Conservation (phyloP, 2,888 invertebrate species). For the Selenia dentaria region DNA sequence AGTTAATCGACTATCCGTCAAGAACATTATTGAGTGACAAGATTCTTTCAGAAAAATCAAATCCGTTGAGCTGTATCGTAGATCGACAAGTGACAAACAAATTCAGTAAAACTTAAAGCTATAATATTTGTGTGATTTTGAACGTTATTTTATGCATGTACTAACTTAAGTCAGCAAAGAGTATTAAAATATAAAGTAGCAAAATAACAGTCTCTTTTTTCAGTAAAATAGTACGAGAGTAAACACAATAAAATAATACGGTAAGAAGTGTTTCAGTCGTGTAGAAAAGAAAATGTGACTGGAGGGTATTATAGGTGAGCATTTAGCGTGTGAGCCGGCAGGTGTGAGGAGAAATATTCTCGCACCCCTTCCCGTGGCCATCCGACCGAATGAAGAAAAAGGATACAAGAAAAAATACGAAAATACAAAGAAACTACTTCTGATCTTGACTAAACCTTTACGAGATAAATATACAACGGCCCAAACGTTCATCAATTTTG, state of each 20-base stretch:
- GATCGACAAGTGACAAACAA: too few species aligned
- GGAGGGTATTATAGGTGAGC: slow-evolving; percentile 58
- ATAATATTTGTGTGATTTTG: too few species aligned
- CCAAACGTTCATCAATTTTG: slow-evolving; percentile 44
- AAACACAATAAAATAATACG: slow-evolving; percentile 41
- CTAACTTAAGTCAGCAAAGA: too few species aligned
- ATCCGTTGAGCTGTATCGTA: too few species aligned
- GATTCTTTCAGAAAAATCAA: too few species aligned
- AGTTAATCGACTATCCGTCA: too few species aligned
- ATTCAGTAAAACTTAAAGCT: too few species aligned
- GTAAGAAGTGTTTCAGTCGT: slow-evolving; percentile 44
- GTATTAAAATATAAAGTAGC: too few species aligned
- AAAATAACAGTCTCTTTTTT: too few species aligned
- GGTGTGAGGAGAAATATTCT: slow-evolving; percentile 62
- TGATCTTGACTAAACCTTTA: slow-evolving; percentile 32
- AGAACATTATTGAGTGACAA: too few species aligned
- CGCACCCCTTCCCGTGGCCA: slow-evolving; percentile 31
- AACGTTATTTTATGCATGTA: too few species aligned
- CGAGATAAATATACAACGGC: slow-evolving; percentile 41
- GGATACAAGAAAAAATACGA: slow-evolving; percentile 53
- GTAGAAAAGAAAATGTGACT: slow-evolving; percentile 60
- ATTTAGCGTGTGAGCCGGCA: slow-evolving; percentile 62
- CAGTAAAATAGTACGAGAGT: slow-evolving; percentile 10
- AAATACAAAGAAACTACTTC: slow-evolving; percentile 40
- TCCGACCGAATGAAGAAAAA: slow-evolving; percentile 42